Conservation (phyloP, 2,888 invertebrate genomes). For the Sipha maydis region DNA sequence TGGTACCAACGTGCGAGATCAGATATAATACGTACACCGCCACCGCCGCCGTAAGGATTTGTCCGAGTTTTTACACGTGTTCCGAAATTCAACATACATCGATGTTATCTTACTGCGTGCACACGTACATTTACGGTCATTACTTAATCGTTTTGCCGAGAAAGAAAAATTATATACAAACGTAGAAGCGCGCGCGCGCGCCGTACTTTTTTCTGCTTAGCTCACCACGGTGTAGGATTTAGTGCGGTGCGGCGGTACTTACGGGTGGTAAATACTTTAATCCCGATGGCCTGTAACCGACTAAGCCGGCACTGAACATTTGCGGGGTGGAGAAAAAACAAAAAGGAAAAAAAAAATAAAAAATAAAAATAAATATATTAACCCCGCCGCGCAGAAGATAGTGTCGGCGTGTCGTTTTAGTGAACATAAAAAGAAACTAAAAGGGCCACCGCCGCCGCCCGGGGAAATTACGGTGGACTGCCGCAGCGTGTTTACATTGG, state of each 20-base stretch:
- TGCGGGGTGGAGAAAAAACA: neutral
- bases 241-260: constrained; percentile 37
- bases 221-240: constrained; percentile 45
- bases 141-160: constrained; percentile 24
- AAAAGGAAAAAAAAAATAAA: no score
- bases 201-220: constrained; percentile 41
- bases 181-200: no score
- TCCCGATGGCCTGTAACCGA: constrained; percentile 49
- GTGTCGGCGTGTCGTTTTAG: constrained; percentile 39
- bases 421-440: constrained; percentile 31
- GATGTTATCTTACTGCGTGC: neutral
- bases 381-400: neutral
- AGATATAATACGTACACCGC: neutral
- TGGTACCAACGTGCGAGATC: neutral
- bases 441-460: neutral
- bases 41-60: neutral
- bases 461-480: no score
- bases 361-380: constrained; percentile 39
- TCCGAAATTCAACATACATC: constrained; percentile 18
- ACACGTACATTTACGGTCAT: neutral
- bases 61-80: neutral
- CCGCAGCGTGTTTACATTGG: neutral
- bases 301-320: constrained; percentile 52
- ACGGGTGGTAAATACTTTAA: constrained; percentile 55
- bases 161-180: neutral